phyloP scores from a whole-genome alignment of 1,140 invertebrate species.

The Solenopsis invicta region DNA sequence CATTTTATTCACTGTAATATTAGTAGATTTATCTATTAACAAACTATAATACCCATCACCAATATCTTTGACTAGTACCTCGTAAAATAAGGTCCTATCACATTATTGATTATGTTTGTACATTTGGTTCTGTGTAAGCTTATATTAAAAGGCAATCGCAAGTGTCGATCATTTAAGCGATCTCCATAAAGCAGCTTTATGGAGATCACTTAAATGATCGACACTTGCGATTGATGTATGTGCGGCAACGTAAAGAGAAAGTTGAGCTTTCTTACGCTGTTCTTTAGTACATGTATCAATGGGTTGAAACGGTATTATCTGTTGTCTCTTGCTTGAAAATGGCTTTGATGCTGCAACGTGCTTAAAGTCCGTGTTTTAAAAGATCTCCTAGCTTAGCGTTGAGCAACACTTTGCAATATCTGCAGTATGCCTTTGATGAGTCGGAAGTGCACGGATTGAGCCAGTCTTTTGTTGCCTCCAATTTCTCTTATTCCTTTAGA shows the following conservation, averaged over 20 bases:
- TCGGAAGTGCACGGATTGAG: neutral
- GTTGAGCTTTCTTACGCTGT: conserved; percentile 15
- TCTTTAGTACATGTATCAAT: neutral
- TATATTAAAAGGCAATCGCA: conserved; percentile 16
- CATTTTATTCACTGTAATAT: conserved; percentile 14
- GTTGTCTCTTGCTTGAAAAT: neutral
- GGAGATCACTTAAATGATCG: conserved; percentile 5
- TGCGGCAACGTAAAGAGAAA: neutral
- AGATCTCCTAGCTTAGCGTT: conserved; percentile 24
- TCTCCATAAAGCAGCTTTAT: neutral
- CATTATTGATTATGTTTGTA: conserved; percentile 3
- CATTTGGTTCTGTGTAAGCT: neutral
- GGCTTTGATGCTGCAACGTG: conserved; percentile 9
- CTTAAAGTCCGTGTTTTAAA: neutral
- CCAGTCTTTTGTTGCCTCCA: neutral
- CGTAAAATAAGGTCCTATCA: conserved; percentile 13
- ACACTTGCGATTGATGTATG: conserved; percentile 22
- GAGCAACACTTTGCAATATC: conserved; percentile 10
- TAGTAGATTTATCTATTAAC: conserved; percentile 20
- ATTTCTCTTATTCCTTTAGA: neutral
- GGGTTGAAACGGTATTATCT: neutral
- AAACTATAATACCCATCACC: conserved; percentile 6
- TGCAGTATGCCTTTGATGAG: neutral
- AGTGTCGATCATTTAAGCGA: too few species aligned
- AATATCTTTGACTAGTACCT: conserved; percentile 1